A percentile compares a stretch with the other conserved stretches of the same genome.
Conservation (phyloP, 23 tunicate species). For the Pegea sp. region DNA sequence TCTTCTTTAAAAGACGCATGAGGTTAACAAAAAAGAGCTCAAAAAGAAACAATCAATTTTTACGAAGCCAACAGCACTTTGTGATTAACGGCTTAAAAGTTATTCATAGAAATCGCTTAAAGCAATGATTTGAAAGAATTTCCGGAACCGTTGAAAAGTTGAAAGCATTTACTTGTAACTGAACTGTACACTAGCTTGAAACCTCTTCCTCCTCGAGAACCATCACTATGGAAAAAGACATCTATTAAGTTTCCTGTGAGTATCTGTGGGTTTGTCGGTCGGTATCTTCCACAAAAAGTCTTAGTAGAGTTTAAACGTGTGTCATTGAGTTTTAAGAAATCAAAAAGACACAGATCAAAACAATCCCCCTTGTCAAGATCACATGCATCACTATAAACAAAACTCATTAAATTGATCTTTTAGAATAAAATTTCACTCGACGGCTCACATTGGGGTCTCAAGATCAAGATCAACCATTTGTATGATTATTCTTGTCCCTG, state of each 20-base stretch:
- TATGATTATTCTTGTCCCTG: slow-evolving; percentile 7
- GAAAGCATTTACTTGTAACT: slow-evolving; percentile 15
- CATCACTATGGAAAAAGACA: slow-evolving; percentile 28
- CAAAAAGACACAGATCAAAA: slow-evolving; percentile 31
- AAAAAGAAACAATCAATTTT: too few relatives aligned
- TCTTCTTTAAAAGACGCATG: too few relatives aligned
- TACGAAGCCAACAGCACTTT: too few relatives aligned
- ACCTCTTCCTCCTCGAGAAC: slow-evolving; percentile 48
- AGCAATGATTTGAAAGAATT: too few relatives aligned
- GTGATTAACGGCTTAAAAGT: too few relatives aligned
- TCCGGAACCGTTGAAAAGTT: too few relatives aligned
- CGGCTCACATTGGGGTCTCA: slow-evolving; percentile 46
- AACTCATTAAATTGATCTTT: neutral
- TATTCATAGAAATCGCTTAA: too few relatives aligned
- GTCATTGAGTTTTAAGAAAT: slow-evolving; percentile 11
- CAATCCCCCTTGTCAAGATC: slow-evolving; percentile 35
- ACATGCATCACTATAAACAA: slow-evolving; percentile 34
- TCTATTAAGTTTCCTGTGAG: slow-evolving; percentile 14
- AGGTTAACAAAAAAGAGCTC: too few relatives aligned
- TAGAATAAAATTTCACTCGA: neutral
- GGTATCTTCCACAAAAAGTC: slow-evolving; percentile 22
- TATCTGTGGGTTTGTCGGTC: slow-evolving; percentile 11
- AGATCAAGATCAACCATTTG: slow-evolving; percentile 28
- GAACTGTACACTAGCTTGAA: slow-evolving; percentile 49
- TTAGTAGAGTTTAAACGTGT: slow-evolving; percentile 6